These are phyloP conservation scores for Adoxophyes honmai DNA, from an alignment of 1,140 invertebrate species.

Conservation along the genomic window DNA sequence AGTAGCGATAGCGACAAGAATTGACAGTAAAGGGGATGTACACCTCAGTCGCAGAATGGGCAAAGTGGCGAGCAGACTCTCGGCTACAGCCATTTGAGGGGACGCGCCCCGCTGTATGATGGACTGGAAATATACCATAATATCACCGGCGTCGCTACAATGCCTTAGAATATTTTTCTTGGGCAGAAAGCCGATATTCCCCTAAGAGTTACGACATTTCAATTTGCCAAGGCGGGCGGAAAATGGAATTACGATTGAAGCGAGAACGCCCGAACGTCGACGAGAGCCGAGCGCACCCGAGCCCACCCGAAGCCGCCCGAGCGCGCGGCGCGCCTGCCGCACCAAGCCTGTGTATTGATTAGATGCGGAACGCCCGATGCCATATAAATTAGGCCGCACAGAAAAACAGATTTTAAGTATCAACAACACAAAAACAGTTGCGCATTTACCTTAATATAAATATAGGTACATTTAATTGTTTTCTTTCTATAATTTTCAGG, in stretches of 20 bases:
- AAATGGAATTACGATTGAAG: slow-evolving; percentile 77
- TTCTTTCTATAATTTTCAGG: slow-evolving; percentile 17
- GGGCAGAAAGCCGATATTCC: slow-evolving; percentile 75
- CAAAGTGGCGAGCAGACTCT: slow-evolving; percentile 51
- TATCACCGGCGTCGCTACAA: slow-evolving; percentile 67
- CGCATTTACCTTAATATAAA: slow-evolving; percentile 28
- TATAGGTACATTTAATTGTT: slow-evolving; percentile 22
- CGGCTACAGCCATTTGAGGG: slow-evolving; percentile 56
- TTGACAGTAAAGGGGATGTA: slow-evolving; percentile 37
- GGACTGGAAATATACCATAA: slow-evolving; percentile 72
- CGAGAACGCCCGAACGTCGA: slow-evolving; percentile 65
- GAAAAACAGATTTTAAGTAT: slow-evolving; percentile 61
- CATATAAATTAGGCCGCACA: slow-evolving; percentile 75
- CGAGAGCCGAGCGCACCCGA: slow-evolving; percentile 53
- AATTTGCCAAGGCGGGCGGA: slow-evolving; percentile 78
- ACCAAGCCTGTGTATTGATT: slow-evolving; percentile 74
- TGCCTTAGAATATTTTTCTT: slow-evolving; percentile 75
- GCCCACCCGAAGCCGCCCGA: slow-evolving; percentile 44
- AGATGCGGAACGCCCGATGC: slow-evolving; percentile 77
- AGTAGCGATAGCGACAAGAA: slow-evolving; percentile 20
- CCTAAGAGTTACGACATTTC: slow-evolving; percentile 78
- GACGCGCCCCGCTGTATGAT: slow-evolving; percentile 57
- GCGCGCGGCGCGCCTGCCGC: slow-evolving; percentile 40
- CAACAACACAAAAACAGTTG: slow-evolving; percentile 14
- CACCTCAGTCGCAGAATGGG: slow-evolving; percentile 34